phyloP scores from a whole-genome alignment of 2,113 vertebrate genomes.

The Pelobates fuscus region DNA sequence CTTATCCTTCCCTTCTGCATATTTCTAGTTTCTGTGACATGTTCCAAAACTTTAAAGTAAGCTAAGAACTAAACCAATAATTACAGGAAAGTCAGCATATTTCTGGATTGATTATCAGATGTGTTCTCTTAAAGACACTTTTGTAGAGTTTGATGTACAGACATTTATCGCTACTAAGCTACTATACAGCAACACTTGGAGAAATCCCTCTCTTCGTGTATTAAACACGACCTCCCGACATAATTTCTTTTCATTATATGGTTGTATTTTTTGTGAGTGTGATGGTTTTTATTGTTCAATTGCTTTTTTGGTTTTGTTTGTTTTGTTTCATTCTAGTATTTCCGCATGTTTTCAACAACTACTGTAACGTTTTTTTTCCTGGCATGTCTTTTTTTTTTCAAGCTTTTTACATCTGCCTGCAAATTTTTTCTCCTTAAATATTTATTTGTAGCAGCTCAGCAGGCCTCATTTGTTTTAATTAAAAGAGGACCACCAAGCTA shows the following conservation, averaged over 20 bases:
- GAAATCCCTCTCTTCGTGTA: too few species aligned
- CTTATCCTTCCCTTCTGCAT: too few species aligned
- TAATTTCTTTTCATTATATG: background rate
- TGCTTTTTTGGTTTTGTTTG: background rate
- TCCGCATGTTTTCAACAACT: background rate
- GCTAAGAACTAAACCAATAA: too few species aligned
- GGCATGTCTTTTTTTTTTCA: conserved; percentile 13
- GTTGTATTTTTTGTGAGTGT: background rate
- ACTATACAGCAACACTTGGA: background rate
- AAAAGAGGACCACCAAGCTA: conserved; percentile 77
- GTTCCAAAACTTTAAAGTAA: too few species aligned
- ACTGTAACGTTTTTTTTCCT: conserved; percentile 55
- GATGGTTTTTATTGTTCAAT: background rate
- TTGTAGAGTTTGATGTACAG: background rate
- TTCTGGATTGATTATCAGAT: too few species aligned
- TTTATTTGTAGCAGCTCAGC: conserved; percentile 67
- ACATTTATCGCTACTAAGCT: background rate
- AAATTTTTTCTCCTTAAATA: conserved; percentile 60
- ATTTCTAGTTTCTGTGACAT: too few species aligned
- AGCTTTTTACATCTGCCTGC: conserved; percentile 60
- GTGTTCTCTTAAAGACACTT: background rate
- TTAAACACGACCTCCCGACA: too few species aligned
- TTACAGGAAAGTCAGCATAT: too few species aligned
- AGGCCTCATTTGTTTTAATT: conserved; percentile 71
- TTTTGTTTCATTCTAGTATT: background rate